Evolutionary conservation across 2,888 invertebrate species (phyloP), one percentile per base, ranked within the genome.

Genomic region (Octodonta nipae): DNA sequence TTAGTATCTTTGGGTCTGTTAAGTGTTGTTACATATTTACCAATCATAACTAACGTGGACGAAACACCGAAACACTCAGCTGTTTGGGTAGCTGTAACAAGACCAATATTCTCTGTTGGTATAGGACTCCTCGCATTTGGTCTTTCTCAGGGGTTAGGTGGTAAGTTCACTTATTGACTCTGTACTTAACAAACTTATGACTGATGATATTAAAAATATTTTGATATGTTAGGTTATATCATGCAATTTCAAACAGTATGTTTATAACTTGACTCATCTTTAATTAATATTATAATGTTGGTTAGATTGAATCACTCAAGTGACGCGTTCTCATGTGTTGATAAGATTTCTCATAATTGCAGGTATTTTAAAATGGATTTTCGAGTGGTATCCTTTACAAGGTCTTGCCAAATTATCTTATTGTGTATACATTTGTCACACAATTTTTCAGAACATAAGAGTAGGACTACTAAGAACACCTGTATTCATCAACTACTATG

Each of bases 121-220:
- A 38, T 40, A 33, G 42, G 40, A 4, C 17, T 37, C 17, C 14
- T 32, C 4, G 16, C 40, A 27, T 35, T 40, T 12, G 38, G 35
- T 6, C 24, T 34, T 10, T 32, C 37, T 6, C 36, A 38, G 27
- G 42, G 42, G 10, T 13, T 40, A 26, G 40, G 40, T 29, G 36
- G 42, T 42, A 29, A 35, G 36, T 35, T 15, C n/a, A n/a, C n/a
- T n/a, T n/a, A n/a, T n/a, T n/a, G n/a, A n/a, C n/a, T n/a, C n/a
- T n/a, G n/a, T n/a, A n/a, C n/a, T n/a, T n/a, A n/a, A n/a, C n/a
- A n/a, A n/a, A n/a, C n/a, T n/a, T n/a, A n/a, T n/a, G n/a, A n/a
- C n/a, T n/a, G n/a, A n/a, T n/a, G n/a, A n/a, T n/a, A n/a, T n/a
- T n/a, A n/a, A n/a, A n/a, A n/a, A n/a, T n/a, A n/a, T n/a, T n/a